Base-by-base conservation (phyloP, 2,888 invertebrate species). In the Nomada ruficornis region DNA sequence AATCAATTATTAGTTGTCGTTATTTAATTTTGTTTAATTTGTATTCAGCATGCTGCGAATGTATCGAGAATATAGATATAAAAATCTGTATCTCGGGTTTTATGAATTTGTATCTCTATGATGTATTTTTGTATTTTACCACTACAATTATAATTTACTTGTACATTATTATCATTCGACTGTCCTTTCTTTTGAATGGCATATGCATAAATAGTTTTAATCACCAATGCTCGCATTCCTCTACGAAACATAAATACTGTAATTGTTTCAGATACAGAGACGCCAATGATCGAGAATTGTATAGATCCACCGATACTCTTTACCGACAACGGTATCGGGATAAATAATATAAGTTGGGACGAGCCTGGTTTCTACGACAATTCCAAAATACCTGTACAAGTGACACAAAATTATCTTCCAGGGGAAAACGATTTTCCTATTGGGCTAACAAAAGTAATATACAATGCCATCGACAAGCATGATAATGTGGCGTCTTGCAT, bases 361-460 rank as follows among this genome's bases (percentile, higher is more conserved):
- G 95, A 95, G 88, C 96, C 96, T 5, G 89, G 93, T 26, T 94
- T 95, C 84, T 93, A 93, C 79, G 96, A 96, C 90, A 96, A 96
- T 91, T 96, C 95, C 0, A 88, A 88, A n/a, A 77, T 89, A 47
- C 75, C 93, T 0, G 84, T 94, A 2, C 86, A 82, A 88, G 87
- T 95, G 1, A 88, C 83, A 2, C 94, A 94, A 88, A 94, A 93
- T 44, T 94, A 94, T 75, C 89, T 93, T 20, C 94, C 94, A 74
- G 95, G 95, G 2, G 92, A 93, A 1, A 90, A 91, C 29, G 90
- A 91, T 75, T 95, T 96, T 87, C 93, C 94, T 1, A 86, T 95
- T 52, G 96, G 96, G 0, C 94, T 93, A 26, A 96, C 96, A 2
- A 89, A 93, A 60, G 94, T 96, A 1, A 94, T 94, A 4, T 96